Conservation (phyloP, 64 coral and sea anemone species). For the Montipora cactus region DNA sequence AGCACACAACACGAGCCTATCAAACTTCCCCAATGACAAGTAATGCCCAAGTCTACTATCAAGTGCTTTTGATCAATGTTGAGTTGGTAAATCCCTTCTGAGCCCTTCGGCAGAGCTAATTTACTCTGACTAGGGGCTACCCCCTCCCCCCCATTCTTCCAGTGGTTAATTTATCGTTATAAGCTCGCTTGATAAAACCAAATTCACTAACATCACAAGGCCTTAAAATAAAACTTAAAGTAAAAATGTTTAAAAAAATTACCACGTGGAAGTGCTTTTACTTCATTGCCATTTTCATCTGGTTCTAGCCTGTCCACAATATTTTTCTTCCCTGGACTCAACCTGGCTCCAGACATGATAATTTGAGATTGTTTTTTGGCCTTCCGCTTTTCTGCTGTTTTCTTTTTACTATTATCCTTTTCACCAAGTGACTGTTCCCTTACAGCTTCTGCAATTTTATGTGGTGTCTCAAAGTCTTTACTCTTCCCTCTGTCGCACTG, state of each 20-base stretch:
- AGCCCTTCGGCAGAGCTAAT: no score
- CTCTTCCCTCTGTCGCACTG: slow-evolving; percentile 29
- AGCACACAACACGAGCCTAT: no score
- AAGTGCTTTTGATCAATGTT: no score
- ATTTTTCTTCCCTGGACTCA: not conserved
- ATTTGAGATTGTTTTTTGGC: slow-evolving; percentile 36
- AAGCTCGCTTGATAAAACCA: no score
- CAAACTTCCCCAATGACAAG: no score
- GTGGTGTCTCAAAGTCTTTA: slow-evolving; percentile 44
- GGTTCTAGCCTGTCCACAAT: not conserved
- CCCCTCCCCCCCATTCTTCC: no score
- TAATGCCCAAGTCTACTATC: no score
- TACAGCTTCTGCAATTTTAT: slow-evolving; percentile 33
- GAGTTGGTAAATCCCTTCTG: no score
- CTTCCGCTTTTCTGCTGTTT: slow-evolving; percentile 23
- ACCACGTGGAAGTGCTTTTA: not conserved
- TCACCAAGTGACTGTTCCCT: slow-evolving; percentile 20
- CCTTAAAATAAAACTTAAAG: no score
- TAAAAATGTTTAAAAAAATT: not conserved
- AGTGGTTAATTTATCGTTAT: no score
- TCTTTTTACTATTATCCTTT: slow-evolving; percentile 53
- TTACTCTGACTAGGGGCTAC: no score
- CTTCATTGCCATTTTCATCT: slow-evolving; percentile 46
- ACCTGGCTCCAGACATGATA: not conserved
- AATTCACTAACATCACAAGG: no score